A percentile compares a stretch with the other conserved stretches of the same genome.
These are phyloP conservation scores for Pygoscelis adeliae DNA, from an alignment of 2,113 vertebrate species.

Conservation along the genomic window DNA sequence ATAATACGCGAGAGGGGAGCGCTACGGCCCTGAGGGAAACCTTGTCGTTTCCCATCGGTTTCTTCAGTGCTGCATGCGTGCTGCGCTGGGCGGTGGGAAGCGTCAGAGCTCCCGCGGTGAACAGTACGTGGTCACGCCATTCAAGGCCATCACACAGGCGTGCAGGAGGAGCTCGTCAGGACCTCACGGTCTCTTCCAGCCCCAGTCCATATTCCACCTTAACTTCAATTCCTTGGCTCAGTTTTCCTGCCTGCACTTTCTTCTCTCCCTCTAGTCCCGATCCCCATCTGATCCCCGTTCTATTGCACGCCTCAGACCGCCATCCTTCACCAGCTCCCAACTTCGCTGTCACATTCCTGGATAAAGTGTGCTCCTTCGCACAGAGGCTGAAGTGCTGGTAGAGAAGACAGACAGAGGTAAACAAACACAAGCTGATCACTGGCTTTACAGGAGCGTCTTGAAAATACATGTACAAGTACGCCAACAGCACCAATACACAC, in stretches of 20 bases:
- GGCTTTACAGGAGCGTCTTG: not conserved
- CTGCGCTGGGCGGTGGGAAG: rapidly evolving
- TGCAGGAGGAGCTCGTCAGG: too few species aligned
- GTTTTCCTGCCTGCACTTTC: not conserved
- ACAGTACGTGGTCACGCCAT: rapidly evolving
- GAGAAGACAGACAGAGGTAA: not conserved
- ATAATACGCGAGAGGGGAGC: not conserved
- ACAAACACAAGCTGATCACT: not conserved
- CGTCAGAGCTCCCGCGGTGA: rapidly evolving
- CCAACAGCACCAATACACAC: not conserved
- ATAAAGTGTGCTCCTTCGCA: not conserved
- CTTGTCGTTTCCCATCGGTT: not conserved
- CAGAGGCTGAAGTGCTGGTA: not conserved
- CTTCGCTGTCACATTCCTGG: not conserved
- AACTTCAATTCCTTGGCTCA: too few species aligned
- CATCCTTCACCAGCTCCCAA: too few species aligned
- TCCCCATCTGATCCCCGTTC: rapidly evolving
- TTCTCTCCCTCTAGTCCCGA: too few species aligned
- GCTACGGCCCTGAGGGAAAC: not conserved
- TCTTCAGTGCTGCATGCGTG: rapidly evolving
- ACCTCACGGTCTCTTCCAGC: not conserved
- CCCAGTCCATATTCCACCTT: rapidly evolving
- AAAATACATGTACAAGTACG: not conserved
- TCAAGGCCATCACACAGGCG: rapidly evolving
- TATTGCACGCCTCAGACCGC: too few species aligned